Evolutionary conservation across 2,113 vertebrate species (phyloP).

Genomic region (Percina caprodes): DNA sequence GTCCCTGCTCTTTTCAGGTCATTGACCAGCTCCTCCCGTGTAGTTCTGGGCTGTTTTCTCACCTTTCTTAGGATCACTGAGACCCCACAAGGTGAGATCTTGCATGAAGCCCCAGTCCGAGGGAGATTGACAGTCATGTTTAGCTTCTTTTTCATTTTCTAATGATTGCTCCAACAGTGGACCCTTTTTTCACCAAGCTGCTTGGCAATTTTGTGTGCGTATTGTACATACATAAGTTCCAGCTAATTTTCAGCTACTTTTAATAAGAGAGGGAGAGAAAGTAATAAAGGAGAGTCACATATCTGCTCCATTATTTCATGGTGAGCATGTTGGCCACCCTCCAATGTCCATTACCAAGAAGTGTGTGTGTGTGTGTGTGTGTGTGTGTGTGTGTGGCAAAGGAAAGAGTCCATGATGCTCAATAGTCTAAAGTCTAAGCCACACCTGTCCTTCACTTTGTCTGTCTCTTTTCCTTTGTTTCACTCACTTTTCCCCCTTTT

Average conservation of each 20-base stretch:
- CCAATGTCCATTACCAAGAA: conserved; percentile 38
- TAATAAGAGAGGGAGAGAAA: neutral
- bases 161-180: too few species aligned
- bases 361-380: conserved; percentile 21
- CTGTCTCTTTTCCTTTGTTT: conserved; percentile 17
- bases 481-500: conserved; percentile 1
- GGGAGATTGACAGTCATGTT: too few species aligned
- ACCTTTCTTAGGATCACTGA: too few species aligned
- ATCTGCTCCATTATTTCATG: conserved; percentile 31
- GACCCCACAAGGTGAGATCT: too few species aligned
- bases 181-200: too few species aligned
- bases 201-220: too few species aligned
- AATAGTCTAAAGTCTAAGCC: conserved; percentile 29
- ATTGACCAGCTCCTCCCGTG: too few species aligned
- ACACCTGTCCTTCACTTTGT: conserved; percentile 28
- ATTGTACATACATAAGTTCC: neutral
- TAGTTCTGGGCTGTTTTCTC: too few species aligned
- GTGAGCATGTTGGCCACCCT: conserved; percentile 18
- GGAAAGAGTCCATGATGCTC: conserved; percentile 1
- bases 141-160: too few species aligned
- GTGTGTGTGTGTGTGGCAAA: too few species aligned
- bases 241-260: neutral
- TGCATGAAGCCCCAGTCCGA: too few species aligned
- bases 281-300: conserved; percentile 20
- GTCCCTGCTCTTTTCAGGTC: too few species aligned